Evolutionary conservation across 2,888 invertebrate genomes (phyloP).

Genomic region (Diadegma fenestrale): DNA sequence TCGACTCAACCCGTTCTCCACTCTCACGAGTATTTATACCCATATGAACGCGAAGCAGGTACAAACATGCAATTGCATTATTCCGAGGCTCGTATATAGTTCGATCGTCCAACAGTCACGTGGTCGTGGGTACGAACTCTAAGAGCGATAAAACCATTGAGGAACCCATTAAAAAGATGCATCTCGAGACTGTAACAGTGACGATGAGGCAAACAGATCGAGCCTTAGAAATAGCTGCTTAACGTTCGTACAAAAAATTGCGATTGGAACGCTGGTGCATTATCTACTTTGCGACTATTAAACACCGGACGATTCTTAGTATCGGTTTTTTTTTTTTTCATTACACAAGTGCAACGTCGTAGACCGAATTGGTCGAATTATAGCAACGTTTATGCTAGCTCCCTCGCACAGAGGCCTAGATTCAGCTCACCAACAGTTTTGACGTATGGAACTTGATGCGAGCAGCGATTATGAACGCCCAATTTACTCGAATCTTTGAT

Average conservation of each 20-base stretch:
- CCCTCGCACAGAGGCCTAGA: background rate
- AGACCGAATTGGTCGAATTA: background rate
- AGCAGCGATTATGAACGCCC: background rate
- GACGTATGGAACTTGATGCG: background rate
- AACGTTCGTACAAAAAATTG: background rate
- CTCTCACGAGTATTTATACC: background rate
- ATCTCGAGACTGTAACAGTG: background rate
- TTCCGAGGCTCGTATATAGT: background rate
- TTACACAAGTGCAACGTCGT: background rate
- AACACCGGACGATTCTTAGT: background rate
- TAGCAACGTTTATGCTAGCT: constrained; percentile 1
- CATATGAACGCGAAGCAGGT: background rate
- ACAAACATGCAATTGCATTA: background rate
- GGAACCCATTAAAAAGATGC: background rate
- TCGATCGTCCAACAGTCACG: background rate
- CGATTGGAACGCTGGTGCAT: background rate
- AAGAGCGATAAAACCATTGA: background rate
- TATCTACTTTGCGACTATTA: background rate
- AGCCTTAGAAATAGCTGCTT: background rate
- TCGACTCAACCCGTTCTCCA: constrained; percentile 58
- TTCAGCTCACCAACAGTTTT: background rate
- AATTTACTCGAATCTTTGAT: background rate
- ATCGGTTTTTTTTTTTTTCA: background rate
- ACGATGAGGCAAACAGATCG: background rate
- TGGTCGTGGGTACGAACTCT: background rate